phyloP scores from a whole-genome alignment of 2,113 vertebrate species.

The Taurulus bubalis region DNA sequence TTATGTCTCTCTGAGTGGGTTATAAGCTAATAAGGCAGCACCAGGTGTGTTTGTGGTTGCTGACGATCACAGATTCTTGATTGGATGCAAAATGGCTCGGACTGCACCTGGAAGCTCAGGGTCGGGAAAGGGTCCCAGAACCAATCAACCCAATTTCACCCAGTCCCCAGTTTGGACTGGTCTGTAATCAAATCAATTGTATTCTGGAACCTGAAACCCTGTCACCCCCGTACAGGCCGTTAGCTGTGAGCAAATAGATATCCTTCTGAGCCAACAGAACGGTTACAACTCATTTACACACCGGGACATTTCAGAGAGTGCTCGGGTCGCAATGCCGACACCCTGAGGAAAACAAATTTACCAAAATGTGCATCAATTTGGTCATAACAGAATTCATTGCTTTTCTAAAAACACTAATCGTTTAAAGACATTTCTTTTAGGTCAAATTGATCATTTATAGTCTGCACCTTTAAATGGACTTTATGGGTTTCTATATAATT shows the following conservation, averaged over 20 bases:
- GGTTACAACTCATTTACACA: conserved; percentile 38
- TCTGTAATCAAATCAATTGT: conserved; percentile 46
- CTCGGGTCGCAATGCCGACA: too few species aligned
- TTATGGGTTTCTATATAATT: neutral
- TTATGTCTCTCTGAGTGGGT: conserved; percentile 60
- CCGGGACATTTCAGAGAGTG: too few species aligned
- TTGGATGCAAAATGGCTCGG: conserved; percentile 38
- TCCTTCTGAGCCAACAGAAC: conserved; percentile 25
- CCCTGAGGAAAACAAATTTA: too few species aligned
- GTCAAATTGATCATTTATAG: neutral
- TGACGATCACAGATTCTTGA: conserved; percentile 67
- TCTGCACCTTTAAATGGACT: conserved; percentile 11
- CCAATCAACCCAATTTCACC: conserved; percentile 24
- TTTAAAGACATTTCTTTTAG: neutral
- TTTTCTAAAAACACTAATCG: neutral
- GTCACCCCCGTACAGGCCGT: conserved; percentile 23
- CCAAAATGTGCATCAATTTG: too few species aligned
- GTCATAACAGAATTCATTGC: neutral
- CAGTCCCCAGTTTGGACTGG: conserved; percentile 25
- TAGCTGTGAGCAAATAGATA: conserved; percentile 25
- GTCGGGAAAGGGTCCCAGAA: conserved; percentile 48
- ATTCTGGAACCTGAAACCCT: conserved; percentile 30
- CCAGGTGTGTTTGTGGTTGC: conserved; percentile 70
- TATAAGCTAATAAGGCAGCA: conserved; percentile 62
- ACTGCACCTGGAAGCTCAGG: conserved; percentile 51